Percentiles rank a stretch among this genome's conserved stretches.
Conservation (phyloP, 1,140 invertebrate genomes). For the Catajapyx aquilonaris region DNA sequence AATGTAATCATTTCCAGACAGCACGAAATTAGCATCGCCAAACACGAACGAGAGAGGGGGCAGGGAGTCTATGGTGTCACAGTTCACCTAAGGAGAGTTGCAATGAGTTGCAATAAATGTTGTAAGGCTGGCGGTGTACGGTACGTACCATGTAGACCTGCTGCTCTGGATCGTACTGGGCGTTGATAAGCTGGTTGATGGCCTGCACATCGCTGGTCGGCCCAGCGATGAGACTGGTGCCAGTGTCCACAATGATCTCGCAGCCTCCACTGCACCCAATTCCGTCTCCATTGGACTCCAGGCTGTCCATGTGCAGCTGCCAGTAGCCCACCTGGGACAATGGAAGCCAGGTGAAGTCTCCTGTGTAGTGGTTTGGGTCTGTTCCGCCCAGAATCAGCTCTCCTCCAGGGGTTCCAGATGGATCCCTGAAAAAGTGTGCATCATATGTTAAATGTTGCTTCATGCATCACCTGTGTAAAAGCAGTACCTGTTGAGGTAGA, state of each 20-base stretch:
- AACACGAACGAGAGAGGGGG: conserved; percentile 34
- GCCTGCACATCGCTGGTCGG: conserved; percentile 30
- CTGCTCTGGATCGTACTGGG: too few relatives aligned
- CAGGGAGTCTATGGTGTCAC: conserved; percentile 20
- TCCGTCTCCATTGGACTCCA: too few relatives aligned
- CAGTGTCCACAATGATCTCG: too few relatives aligned
- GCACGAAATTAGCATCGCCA: conserved; percentile 29
- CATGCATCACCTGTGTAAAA: too few relatives aligned
- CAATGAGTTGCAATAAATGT: too few relatives aligned
- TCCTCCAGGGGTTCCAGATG: conserved; percentile 25
- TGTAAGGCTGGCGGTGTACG: conserved; percentile 27
- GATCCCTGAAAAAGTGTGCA: conserved; percentile 25
- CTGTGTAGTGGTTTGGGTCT: conserved; percentile 33
- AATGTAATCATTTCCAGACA: conserved; percentile 31
- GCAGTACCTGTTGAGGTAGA: conserved; percentile 31
- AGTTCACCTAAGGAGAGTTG: too few relatives aligned
- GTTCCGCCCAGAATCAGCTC: conserved; percentile 37
- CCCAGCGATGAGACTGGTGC: conserved; percentile 41
- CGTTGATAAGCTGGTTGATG: conserved; percentile 33
- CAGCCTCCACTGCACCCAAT: too few relatives aligned
- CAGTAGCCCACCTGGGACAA: conserved; percentile 39
- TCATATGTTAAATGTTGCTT: too few relatives aligned
- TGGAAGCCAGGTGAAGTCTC: conserved; percentile 35
- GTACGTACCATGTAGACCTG: too few relatives aligned
- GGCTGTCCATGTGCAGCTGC: conserved; percentile 42